These are phyloP conservation scores for Cephus spinipes DNA, from an alignment of 2,888 invertebrate genomes.

Conservation along the genomic window DNA sequence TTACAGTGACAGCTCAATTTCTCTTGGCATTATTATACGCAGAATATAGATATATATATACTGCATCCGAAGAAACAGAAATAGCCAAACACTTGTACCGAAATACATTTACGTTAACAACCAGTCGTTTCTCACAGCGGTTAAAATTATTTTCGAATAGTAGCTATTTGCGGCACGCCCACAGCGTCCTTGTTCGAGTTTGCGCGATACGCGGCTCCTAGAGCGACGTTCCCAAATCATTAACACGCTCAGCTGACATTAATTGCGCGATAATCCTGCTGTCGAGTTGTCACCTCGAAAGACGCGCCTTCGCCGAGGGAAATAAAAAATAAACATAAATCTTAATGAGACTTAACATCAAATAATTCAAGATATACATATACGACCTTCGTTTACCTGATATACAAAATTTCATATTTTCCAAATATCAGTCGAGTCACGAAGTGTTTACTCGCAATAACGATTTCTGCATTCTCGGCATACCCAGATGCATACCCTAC, in stretches of 20 bases:
- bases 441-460: background rate
- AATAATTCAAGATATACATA: background rate
- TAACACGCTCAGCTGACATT: background rate
- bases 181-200: background rate
- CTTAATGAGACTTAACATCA: background rate
- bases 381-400: background rate
- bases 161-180: slow-evolving; percentile 11
- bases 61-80: background rate
- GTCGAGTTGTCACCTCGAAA: background rate
- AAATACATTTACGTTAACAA: background rate
- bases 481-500: background rate
- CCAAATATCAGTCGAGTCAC: background rate
- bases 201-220: background rate
- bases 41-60: background rate
- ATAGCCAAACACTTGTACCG: background rate
- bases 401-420: background rate
- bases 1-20: background rate
- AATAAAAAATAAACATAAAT: background rate
- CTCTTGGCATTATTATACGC: background rate
- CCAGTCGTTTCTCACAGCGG: background rate
- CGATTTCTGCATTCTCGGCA: background rate
- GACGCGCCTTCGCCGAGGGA: background rate
- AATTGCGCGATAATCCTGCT: background rate
- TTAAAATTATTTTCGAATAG: slow-evolving; percentile 9
- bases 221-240: background rate